phyloP scores from a whole-genome alignment of 1,140 invertebrate species.

The Cyclina sinensis region DNA sequence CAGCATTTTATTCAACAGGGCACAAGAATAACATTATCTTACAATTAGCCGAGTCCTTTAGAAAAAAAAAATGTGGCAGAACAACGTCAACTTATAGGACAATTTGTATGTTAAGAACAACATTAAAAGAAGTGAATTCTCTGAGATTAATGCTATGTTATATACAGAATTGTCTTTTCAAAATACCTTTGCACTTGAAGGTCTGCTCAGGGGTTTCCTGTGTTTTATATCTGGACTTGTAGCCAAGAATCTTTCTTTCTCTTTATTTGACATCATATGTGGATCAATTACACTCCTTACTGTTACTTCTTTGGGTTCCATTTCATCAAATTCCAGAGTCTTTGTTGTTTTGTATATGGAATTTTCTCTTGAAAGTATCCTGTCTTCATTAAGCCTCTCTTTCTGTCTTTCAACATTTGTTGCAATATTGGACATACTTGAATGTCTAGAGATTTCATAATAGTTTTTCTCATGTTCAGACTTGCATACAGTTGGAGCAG shows the following conservation, averaged over 20 bases:
- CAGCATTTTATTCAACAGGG: too few species aligned
- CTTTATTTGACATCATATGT: slow-evolving; percentile 38
- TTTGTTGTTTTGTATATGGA: slow-evolving; percentile 73
- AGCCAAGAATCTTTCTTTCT: slow-evolving; percentile 55
- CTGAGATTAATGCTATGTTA: too few species aligned
- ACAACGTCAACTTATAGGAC: too few species aligned
- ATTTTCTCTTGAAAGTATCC: slow-evolving; percentile 63
- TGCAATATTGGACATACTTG: slow-evolving; percentile 32
- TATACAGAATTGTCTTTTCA: too few species aligned
- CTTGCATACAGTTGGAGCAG: slow-evolving; percentile 61
- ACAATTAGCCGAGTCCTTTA: too few species aligned
- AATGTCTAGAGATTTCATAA: slow-evolving; percentile 72
- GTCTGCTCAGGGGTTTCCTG: slow-evolving; percentile 52
- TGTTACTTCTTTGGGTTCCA: slow-evolving; percentile 59
- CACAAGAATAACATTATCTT: too few species aligned
- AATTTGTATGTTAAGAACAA: too few species aligned
- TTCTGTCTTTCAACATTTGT: not conserved
- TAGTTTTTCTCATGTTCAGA: slow-evolving; percentile 72
- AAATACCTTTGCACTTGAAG: slow-evolving; percentile 69
- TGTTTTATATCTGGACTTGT: slow-evolving; percentile 37
- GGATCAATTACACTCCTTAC: slow-evolving; percentile 65
- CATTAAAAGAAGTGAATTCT: too few species aligned
- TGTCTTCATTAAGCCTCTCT: slow-evolving; percentile 69
- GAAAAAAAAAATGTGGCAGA: too few species aligned
- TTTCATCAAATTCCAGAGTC: slow-evolving; percentile 74